Evolutionary conservation across 2,888 invertebrate species (phyloP).

Genomic region (Drosophila bunnanda): DNA sequence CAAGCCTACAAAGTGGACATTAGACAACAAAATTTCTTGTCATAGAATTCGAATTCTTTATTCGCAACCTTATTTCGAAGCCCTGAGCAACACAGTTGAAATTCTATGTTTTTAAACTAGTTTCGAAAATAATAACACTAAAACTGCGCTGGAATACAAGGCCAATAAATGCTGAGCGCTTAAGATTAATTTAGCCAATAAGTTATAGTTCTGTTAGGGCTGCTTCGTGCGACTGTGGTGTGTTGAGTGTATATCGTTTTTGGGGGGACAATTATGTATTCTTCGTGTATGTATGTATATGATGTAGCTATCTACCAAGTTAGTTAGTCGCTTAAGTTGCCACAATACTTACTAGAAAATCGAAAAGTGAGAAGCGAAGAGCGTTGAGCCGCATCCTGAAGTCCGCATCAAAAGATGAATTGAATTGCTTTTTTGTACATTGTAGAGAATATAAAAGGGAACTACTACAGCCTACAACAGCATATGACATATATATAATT

Average conservation of each 20-base stretch:
- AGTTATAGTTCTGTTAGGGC: constrained; percentile 25
- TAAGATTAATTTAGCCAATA: constrained; percentile 49
- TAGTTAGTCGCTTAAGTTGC: constrained; percentile 77
- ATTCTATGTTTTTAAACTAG: constrained; percentile 35
- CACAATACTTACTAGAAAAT: constrained; percentile 68
- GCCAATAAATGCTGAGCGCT: constrained; percentile 30
- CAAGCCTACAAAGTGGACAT: constrained; percentile 13
- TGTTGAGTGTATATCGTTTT: constrained; percentile 44
- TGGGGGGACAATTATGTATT: constrained; percentile 28
- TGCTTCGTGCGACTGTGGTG: constrained; percentile 29
- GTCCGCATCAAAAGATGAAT: constrained; percentile 16
- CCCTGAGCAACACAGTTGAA: constrained; percentile 36
- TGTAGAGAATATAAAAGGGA: constrained; percentile 50
- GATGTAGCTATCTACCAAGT: constrained; percentile 53
- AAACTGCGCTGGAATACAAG: constrained; percentile 8
- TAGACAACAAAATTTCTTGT: constrained; percentile 35
- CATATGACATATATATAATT: constrained; percentile 18
- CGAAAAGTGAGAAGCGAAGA: constrained; percentile 32
- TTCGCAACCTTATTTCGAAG: constrained; percentile 12
- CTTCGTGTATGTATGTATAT: constrained; percentile 53
- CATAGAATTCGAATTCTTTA: constrained; percentile 43
- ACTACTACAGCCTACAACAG: constrained; percentile 7
- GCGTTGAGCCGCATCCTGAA: constrained; percentile 12
- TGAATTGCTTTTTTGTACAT: constrained; percentile 52
- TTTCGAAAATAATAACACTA: constrained; percentile 42